phyloP scores from a whole-genome alignment of 2,797 vertebrate species.

The Gallirallus australis region DNA sequence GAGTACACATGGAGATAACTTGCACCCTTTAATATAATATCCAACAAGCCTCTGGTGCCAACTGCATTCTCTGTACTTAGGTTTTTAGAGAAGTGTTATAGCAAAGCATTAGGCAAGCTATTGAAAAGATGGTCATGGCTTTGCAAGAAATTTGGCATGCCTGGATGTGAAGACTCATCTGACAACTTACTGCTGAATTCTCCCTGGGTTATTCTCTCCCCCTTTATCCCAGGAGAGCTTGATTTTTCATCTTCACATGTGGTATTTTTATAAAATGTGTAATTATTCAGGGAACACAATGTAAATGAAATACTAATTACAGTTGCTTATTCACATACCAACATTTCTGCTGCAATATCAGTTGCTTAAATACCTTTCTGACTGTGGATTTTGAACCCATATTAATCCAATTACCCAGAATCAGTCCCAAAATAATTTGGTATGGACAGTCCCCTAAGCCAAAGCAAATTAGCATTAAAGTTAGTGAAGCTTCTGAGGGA shows the following conservation, averaged over 20 bases:
- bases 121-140: neutral
- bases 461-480: neutral
- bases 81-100: neutral
- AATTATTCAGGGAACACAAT: neutral
- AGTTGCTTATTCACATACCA: slow-evolving; percentile 11
- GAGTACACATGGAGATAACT: neutral
- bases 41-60: neutral
- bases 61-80: neutral
- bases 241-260: neutral
- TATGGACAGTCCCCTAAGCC: neutral
- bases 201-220: neutral
- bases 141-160: neutral
- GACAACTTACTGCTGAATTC: neutral
- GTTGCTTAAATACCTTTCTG: slow-evolving; percentile 7
- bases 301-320: slow-evolving; percentile 2
- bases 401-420: slow-evolving; percentile 6
- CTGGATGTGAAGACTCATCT: neutral
- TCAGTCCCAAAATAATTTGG: neutral
- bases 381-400: neutral
- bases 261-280: neutral
- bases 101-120: neutral
- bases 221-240: neutral
- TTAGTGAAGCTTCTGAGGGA: neutral
- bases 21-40: neutral
- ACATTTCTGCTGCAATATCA: neutral